Evolutionary conservation across 1,140 invertebrate genomes (phyloP), one percentile per base, ranked within the genome.

Genomic region (Hermatobates lingyangjiaoensis): DNA sequence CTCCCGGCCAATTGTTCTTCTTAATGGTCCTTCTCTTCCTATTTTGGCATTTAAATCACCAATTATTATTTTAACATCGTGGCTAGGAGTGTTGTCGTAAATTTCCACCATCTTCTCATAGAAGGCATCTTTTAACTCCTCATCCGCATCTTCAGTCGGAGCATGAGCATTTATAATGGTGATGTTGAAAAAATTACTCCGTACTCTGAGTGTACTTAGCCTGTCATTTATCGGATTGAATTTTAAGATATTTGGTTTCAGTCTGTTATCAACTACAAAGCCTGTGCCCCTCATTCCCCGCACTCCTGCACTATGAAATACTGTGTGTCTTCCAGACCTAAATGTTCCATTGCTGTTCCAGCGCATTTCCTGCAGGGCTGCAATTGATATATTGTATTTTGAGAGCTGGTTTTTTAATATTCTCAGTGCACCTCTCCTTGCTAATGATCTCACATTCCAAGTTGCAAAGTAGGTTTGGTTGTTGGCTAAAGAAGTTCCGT

Each of bases 1-100:
- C 49, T 68, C 27, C 34, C 21, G 45, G 34, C 48, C 52, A 42
- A 27, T 49, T 39, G 38, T 53, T 27, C 25, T 21, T 34, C 44
- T 27, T 24, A 21, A 45, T 45, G 15, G 3, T 48, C 45, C 26
- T 52, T 50, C 40, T n/a, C n/a, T n/a, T n/a, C n/a, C n/a, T n/a
- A n/a, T n/a, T n/a, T n/a, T n/a, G n/a, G n/a, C n/a, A n/a, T n/a
- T n/a, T n/a, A n/a, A n/a, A n/a, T n/a, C n/a, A n/a, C n/a, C n/a
- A n/a, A n/a, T n/a, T n/a, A n/a, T n/a, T n/a, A n/a, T n/a, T n/a
- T n/a, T n/a, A n/a, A n/a, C n/a, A n/a, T n/a, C n/a, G n/a, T n/a
- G n/a, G n/a, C n/a, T n/a, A n/a, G n/a, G n/a, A n/a, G n/a, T n/a
- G n/a, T n/a, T n/a, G n/a, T n/a, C n/a, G n/a, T n/a, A n/a, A n/a